Evolutionary conservation across 2,888 invertebrate genomes (phyloP).

Genomic region (Aphrophora alni): DNA sequence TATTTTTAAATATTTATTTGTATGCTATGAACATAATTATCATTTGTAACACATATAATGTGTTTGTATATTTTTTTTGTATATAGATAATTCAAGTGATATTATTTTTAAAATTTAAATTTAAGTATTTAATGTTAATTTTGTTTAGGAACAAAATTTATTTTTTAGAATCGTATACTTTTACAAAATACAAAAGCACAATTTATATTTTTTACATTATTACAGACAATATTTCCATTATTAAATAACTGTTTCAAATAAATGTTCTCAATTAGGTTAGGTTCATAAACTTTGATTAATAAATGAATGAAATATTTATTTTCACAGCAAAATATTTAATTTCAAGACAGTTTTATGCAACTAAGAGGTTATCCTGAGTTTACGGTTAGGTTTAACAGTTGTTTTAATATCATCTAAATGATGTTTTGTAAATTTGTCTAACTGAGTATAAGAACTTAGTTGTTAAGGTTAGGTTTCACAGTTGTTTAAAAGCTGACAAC

Average conservation of each 20-base stretch:
- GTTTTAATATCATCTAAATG: too few relatives aligned
- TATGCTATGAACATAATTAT: conserved; percentile 21
- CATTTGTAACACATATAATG: background rate
- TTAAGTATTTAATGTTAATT: background rate
- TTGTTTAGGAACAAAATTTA: background rate
- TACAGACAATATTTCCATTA: background rate
- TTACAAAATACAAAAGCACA: background rate
- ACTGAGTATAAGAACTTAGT: too few relatives aligned
- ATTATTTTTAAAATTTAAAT: background rate
- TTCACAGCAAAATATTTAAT: too few relatives aligned
- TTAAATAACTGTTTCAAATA: background rate
- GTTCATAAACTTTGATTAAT: too few relatives aligned
- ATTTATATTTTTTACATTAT: background rate
- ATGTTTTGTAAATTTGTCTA: too few relatives aligned
- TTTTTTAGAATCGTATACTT: background rate
- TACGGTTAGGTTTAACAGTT: too few relatives aligned
- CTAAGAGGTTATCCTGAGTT: too few relatives aligned
- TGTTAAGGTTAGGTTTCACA: too few relatives aligned
- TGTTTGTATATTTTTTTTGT: too few relatives aligned
- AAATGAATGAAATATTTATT: too few relatives aligned
- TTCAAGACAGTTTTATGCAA: too few relatives aligned
- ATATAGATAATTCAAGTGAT: conserved; percentile 15
- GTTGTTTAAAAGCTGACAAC: too few relatives aligned
- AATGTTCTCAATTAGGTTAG: background rate
- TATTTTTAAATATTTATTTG: background rate